Conservation (phyloP, 1,140 invertebrate species). For the Euglossa dilemma region DNA sequence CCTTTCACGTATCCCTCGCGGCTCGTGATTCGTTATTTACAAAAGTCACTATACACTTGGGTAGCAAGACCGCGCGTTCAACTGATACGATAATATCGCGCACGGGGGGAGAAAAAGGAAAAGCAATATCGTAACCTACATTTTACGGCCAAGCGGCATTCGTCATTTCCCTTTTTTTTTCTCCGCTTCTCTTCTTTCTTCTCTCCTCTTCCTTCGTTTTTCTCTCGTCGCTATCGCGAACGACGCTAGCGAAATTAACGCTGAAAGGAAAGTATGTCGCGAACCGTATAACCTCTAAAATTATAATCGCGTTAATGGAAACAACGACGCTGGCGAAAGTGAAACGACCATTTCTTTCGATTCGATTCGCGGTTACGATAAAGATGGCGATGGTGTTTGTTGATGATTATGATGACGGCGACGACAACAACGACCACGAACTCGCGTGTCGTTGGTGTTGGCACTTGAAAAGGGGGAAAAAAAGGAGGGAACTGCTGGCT, state of each 20-base stretch:
- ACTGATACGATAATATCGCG: neutral
- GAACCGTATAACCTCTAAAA: neutral
- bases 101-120: neutral
- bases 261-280: neutral
- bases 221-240: neutral
- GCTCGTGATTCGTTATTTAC: conserved; percentile 33
- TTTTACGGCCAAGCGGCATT: neutral
- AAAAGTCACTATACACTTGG: conserved; percentile 22
- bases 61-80: neutral
- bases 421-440: neutral
- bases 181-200: conserved; percentile 10
- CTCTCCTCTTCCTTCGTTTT: neutral
- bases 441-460: neutral
- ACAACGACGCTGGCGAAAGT: neutral
- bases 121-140: neutral
- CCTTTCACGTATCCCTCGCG: neutral
- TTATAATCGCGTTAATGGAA: neutral
- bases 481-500: too few relatives aligned
- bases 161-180: neutral
- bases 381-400: too few relatives aligned
- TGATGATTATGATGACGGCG: neutral
- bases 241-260: neutral
- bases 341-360: neutral
- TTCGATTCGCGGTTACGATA: too few relatives aligned
- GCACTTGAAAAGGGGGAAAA: neutral